phyloP scores from a whole-genome alignment of 2,888 invertebrate species.

The Plebejus argus region DNA sequence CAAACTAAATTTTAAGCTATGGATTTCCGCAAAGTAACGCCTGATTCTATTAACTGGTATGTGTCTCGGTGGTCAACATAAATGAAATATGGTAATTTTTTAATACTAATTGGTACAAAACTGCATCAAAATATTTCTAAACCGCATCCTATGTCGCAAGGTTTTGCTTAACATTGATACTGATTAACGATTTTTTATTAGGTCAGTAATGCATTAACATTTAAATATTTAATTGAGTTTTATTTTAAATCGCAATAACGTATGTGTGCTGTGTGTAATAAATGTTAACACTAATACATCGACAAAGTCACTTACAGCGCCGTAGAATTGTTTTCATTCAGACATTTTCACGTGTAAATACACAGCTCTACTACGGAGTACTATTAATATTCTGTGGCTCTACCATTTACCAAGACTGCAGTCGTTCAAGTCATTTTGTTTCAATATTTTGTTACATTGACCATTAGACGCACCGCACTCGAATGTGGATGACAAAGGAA shows the following conservation, averaged over 20 bases:
- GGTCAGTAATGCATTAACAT: neutral
- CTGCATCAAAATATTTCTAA: neutral
- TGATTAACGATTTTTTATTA: neutral
- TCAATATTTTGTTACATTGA: neutral
- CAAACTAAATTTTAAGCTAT: too few relatives aligned
- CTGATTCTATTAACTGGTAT: neutral
- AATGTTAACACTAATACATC: too few relatives aligned
- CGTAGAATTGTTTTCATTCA: too few relatives aligned
- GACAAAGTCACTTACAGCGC: too few relatives aligned
- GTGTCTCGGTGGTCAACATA: slow-evolving; percentile 29
- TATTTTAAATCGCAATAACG: neutral
- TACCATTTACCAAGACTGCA: too few relatives aligned
- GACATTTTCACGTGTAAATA: too few relatives aligned
- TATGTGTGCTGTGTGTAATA: too few relatives aligned
- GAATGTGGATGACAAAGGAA: slow-evolving; percentile 29
- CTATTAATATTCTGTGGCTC: too few relatives aligned
- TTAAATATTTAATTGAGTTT: neutral
- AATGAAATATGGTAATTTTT: slow-evolving; percentile 30
- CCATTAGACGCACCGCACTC: neutral
- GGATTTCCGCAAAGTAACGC: too few relatives aligned
- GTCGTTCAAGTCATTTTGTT: too few relatives aligned
- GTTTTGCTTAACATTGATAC: neutral
- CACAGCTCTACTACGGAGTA: too few relatives aligned
- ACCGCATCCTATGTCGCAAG: neutral
- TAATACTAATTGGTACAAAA: neutral